phyloP scores from a whole-genome alignment of 2,797 vertebrate genomes.

The Myioborus melanocephalus region DNA sequence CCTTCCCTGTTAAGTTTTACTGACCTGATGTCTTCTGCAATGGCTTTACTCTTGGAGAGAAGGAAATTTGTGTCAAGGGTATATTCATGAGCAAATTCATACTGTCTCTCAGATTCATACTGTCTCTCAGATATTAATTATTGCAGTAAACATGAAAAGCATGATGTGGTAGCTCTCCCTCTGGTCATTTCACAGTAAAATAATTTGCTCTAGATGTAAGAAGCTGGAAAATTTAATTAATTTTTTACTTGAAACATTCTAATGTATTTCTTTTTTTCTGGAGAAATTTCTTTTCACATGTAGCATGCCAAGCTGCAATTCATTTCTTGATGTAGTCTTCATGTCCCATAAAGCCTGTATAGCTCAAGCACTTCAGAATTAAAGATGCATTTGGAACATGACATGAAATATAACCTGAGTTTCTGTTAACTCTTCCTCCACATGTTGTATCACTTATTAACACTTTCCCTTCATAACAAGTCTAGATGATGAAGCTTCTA shows the following conservation, averaged over 20 bases:
- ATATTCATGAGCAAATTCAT: neutral
- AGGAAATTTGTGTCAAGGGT: neutral
- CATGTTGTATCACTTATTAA: neutral
- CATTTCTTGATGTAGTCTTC: neutral
- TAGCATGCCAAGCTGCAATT: neutral
- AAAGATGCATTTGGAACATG: neutral
- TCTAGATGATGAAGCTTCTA: neutral
- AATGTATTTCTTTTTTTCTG: neutral
- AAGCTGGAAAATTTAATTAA: neutral
- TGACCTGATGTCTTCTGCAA: neutral
- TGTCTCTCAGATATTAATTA: neutral
- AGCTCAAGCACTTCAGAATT: neutral
- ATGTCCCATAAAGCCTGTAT: neutral
- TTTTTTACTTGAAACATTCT: neutral
- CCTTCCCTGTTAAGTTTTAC: neutral
- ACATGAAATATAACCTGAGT: neutral
- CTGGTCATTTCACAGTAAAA: neutral
- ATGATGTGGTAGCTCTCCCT: neutral
- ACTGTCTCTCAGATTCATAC: neutral
- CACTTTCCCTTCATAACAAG: neutral
- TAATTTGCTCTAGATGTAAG: neutral
- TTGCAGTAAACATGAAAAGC: neutral
- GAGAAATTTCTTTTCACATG: neutral
- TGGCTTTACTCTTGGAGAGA: neutral
- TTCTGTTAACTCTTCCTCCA: neutral